Evolutionary conservation across 2,888 invertebrate genomes (phyloP).

Genomic region (Linhomoeus sp.): DNA sequence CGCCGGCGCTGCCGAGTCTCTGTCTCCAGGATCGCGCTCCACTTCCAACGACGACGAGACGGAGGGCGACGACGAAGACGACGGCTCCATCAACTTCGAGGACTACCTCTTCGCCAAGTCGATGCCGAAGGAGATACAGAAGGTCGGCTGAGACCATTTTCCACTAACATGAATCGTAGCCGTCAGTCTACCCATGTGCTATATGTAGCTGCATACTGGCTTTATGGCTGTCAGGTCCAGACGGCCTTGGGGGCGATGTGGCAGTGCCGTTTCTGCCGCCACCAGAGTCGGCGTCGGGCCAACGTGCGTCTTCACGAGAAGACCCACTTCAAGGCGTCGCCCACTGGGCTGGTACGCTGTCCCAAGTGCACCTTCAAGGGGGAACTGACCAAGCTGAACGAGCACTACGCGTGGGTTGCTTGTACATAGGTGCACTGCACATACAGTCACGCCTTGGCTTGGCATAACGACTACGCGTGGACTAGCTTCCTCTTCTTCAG

Average conservation of each 20-base stretch:
- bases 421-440: no score
- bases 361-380: slow-evolving; percentile 2
- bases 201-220: no score
- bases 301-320: slow-evolving; percentile 51
- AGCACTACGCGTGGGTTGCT: slow-evolving; percentile 1
- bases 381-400: neutral
- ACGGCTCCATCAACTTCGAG: neutral
- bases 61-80: neutral
- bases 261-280: slow-evolving; percentile 62
- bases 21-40: neutral
- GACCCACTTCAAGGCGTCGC: slow-evolving; percentile 4
- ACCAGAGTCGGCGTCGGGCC: slow-evolving; percentile 55
- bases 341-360: slow-evolving; percentile 3
- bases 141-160: no score
- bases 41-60: neutral
- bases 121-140: slow-evolving; percentile 4
- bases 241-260: slow-evolving; percentile 31
- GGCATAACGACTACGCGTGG: no score
- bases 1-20: neutral
- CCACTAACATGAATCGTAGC: no score
- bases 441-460: no score
- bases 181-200: no score
- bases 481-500: no score
- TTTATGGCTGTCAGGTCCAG: neutral
- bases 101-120: neutral